Percentiles rank a stretch among this genome's conserved stretches.
Evolutionary conservation across 2,113 vertebrate genomes (phyloP).

Genomic region (Brachirus orientalis): DNA sequence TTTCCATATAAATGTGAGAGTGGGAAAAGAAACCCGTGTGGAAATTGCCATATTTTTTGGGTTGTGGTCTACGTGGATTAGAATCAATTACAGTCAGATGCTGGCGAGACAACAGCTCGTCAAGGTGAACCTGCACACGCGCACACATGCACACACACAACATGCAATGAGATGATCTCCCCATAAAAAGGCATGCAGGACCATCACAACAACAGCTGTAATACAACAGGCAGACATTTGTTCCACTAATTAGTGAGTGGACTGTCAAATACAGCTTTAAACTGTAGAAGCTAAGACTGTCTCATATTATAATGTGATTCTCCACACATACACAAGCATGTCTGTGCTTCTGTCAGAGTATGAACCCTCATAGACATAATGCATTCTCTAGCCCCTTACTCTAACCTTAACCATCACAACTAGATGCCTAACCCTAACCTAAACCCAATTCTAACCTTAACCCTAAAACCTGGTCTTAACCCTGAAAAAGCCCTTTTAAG

Average conservation of each 20-base stretch:
- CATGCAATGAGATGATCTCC: conserved; percentile 58
- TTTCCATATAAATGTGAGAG: conserved; percentile 50
- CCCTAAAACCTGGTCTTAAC: no score
- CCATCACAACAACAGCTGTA: conserved; percentile 60
- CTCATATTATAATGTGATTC: conserved; percentile 48
- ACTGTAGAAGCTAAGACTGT: conserved; percentile 55
- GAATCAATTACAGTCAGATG: conserved; percentile 47
- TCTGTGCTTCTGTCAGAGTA: no score
- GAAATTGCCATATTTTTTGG: conserved; percentile 16
- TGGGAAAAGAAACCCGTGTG: conserved; percentile 7
- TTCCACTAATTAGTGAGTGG: conserved; percentile 65
- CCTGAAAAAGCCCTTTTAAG: no score
- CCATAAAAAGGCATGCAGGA: conserved; percentile 44
- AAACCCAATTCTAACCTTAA: no score
- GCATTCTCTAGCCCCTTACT: no score
- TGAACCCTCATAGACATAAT: no score
- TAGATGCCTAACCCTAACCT: no score
- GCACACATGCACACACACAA: conserved; percentile 13
- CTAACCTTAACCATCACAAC: no score
- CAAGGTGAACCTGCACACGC: conserved; percentile 15
- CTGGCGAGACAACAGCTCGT: conserved; percentile 22
- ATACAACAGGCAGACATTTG: conserved; percentile 70
- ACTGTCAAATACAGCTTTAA: conserved; percentile 44
- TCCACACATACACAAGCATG: conserved; percentile 20
- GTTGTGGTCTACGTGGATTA: conserved; percentile 15